These are phyloP conservation scores for Hippoglossus hippoglossus DNA, from an alignment of 2,797 vertebrate genomes.

Conservation along the genomic window DNA sequence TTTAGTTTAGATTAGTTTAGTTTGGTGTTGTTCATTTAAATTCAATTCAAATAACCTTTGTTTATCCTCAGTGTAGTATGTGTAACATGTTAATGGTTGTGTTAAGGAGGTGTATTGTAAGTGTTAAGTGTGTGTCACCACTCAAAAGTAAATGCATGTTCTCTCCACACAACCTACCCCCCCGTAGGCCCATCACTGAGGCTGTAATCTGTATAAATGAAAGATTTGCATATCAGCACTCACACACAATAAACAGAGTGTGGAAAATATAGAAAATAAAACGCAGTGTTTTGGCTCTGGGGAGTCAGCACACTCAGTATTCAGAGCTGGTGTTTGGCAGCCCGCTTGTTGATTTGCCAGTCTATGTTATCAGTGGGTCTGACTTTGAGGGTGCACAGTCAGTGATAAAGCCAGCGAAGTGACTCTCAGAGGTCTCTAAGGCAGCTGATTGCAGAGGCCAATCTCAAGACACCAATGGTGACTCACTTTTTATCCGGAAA, in stretches of 20 bases:
- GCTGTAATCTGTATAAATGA: slow-evolving; percentile 11
- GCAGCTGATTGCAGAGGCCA: slow-evolving; percentile 53
- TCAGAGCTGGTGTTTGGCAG: slow-evolving; percentile 34
- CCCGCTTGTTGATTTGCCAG: slow-evolving; percentile 52
- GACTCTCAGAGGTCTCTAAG: slow-evolving; percentile 46
- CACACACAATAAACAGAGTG: slow-evolving; percentile 22
- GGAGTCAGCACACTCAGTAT: slow-evolving; percentile 47
- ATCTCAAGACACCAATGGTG: slow-evolving; percentile 41
- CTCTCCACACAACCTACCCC: neutral
- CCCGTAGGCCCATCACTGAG: neutral
- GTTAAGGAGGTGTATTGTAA: neutral
- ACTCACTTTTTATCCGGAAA: slow-evolving; percentile 46
- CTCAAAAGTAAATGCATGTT: neutral
- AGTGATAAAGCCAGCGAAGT: slow-evolving; percentile 48
- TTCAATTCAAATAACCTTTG: neutral
- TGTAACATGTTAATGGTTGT: neutral
- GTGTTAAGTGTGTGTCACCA: neutral
- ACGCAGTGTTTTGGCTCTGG: slow-evolving; percentile 45
- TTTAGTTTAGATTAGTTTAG: slow-evolving; percentile 10
- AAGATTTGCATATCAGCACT: slow-evolving; percentile 19
- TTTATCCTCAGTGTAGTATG: neutral
- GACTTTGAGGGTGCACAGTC: slow-evolving; percentile 43
- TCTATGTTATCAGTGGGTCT: slow-evolving; percentile 47
- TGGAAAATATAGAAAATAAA: slow-evolving; percentile 34
- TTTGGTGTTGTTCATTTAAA: neutral